Conservation (phyloP, 2,888 invertebrate species). For the Plagodis dolabraria region DNA sequence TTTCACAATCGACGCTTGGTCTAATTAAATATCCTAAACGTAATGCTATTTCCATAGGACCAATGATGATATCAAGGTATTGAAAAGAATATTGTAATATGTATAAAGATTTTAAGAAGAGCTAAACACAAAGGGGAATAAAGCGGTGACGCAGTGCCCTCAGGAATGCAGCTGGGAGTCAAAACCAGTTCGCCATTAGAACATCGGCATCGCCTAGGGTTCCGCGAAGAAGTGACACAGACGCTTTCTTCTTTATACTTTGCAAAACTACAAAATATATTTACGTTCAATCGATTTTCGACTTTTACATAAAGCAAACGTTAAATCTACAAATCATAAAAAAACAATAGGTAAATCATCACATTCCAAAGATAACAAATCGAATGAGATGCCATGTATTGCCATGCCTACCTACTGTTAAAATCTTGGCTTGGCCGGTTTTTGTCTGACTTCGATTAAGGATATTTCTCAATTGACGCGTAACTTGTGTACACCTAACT, state of each 20-base stretch:
- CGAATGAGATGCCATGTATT: too few relatives aligned
- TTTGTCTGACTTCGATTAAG: too few relatives aligned
- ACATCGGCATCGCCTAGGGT: slow-evolving; percentile 45
- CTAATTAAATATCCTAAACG: slow-evolving; percentile 5
- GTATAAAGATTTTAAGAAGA: slow-evolving; percentile 9
- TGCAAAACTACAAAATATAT: slow-evolving; percentile 12
- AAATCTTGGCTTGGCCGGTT: too few relatives aligned
- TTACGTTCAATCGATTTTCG: neutral
- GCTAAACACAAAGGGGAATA: slow-evolving; percentile 41
- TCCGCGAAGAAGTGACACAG: slow-evolving; percentile 28
- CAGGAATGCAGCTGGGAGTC: slow-evolving; percentile 54
- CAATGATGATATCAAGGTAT: neutral
- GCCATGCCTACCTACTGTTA: too few relatives aligned
- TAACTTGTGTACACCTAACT: too few relatives aligned
- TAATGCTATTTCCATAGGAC: neutral
- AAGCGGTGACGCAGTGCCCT: slow-evolving; percentile 51
- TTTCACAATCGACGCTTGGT: slow-evolving; percentile 19
- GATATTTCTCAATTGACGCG: too few relatives aligned
- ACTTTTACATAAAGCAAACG: slow-evolving; percentile 1
- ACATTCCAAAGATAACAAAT: too few relatives aligned
- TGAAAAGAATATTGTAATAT: neutral
- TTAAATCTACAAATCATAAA: too few relatives aligned
- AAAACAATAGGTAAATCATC: too few relatives aligned
- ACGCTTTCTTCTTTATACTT: slow-evolving; percentile 25
- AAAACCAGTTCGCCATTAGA: slow-evolving; percentile 56